phyloP scores from a whole-genome alignment of 2,888 invertebrate genomes.

The Lasioglossum pauxillum region DNA sequence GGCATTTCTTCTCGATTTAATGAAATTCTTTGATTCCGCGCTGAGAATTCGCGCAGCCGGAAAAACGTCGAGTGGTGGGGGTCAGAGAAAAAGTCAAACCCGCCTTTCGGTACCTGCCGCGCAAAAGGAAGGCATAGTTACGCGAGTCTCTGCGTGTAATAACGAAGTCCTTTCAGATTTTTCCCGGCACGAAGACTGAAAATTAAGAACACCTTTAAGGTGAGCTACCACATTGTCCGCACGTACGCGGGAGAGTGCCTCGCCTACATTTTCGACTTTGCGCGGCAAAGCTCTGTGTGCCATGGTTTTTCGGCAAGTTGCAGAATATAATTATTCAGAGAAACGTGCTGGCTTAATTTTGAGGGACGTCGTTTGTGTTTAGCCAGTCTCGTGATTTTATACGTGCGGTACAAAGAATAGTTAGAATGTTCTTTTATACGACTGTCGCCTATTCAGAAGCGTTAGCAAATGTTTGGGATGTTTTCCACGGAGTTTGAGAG shows the following conservation, averaged over 20 bases:
- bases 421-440: neutral
- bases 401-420: neutral
- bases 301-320: neutral
- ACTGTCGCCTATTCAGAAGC: no score
- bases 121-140: conserved; percentile 29
- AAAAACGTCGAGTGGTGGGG: neutral
- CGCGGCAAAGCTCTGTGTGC: neutral
- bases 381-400: neutral
- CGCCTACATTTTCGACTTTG: neutral
- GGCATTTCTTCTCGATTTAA: conserved; percentile 33
- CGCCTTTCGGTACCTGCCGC: conserved; percentile 7
- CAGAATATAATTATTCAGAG: neutral
- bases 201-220: conserved; percentile 29
- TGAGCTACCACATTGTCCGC: neutral
- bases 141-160: conserved; percentile 15
- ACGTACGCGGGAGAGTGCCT: neutral
- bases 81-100: neutral
- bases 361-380: neutral
- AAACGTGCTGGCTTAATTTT: neutral
- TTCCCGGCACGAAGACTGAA: conserved; percentile 18
- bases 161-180: conserved; percentile 27
- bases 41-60: neutral
- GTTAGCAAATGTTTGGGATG: no score
- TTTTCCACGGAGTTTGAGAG: no score
- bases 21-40: conserved; percentile 22